Percentiles rank a stretch among this genome's conserved stretches.
Conservation (phyloP, 2,113 vertebrate species). For the Cyprinus carpio region DNA sequence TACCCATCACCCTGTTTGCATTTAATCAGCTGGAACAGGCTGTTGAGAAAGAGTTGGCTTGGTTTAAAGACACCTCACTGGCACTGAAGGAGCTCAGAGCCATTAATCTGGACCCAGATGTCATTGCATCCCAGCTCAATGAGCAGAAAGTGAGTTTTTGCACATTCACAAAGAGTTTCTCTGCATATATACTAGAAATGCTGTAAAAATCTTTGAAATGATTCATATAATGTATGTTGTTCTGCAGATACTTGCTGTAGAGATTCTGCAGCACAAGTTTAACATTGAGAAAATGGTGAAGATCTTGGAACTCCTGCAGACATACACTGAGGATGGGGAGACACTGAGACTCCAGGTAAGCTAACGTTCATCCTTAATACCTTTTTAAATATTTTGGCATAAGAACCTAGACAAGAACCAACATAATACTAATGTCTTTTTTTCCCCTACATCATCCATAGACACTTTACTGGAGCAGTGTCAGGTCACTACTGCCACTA, state of each 20-base stretch:
- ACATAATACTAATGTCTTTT: neutral
- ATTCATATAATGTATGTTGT: neutral
- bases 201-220: neutral
- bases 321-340: conserved; percentile 69
- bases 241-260: conserved; percentile 78
- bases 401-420: neutral
- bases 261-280: conserved; percentile 83
- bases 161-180: neutral
- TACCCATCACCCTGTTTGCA: neutral
- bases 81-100: conserved; percentile 73
- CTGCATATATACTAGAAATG: neutral
- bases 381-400: neutral
- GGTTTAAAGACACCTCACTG: conserved; percentile 64
- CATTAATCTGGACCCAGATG: conserved; percentile 69
- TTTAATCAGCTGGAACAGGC: conserved; percentile 79
- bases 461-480: conserved; percentile 73
- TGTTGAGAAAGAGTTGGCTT: conserved; percentile 74
- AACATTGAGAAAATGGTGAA: conserved; percentile 81
- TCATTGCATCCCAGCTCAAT: conserved; percentile 75
- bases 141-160: conserved; percentile 79
- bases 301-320: conserved; percentile 73
- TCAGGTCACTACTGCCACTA: conserved; percentile 72
- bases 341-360: conserved; percentile 72
- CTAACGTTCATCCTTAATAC: neutral
- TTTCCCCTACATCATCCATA: conserved; percentile 49